Evolutionary conservation across 2,888 invertebrate species (phyloP).

Genomic region (Bhutanitis thaidina): DNA sequence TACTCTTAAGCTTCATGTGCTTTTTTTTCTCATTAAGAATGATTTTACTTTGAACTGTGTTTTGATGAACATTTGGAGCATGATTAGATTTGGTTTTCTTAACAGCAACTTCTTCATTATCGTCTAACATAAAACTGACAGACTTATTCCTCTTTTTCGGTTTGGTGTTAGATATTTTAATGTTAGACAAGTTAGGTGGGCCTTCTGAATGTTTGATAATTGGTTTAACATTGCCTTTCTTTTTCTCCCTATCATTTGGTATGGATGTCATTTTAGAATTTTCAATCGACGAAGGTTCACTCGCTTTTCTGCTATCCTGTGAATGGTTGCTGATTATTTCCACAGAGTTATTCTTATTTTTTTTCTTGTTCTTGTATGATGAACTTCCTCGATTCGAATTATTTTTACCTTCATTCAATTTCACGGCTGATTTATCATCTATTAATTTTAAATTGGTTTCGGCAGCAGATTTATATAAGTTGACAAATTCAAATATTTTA

Average conservation of each 20-base stretch:
- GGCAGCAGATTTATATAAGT: constrained; percentile 48
- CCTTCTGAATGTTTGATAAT: constrained; percentile 48
- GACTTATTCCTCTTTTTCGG: constrained; percentile 66
- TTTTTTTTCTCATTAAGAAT: constrained; percentile 22
- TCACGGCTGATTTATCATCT: constrained; percentile 26
- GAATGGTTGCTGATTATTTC: constrained; percentile 30
- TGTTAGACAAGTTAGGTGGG: constrained; percentile 29
- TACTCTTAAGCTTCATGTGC: constrained; percentile 21
- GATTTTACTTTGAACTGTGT: constrained; percentile 13
- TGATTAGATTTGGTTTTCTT: constrained; percentile 60
- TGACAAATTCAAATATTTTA: constrained; percentile 50
- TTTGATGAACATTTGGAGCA: constrained; percentile 19
- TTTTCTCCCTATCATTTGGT: constrained; percentile 31
- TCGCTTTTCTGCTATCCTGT: constrained; percentile 8
- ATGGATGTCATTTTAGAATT: constrained; percentile 42
- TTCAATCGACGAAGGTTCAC: constrained; percentile 24
- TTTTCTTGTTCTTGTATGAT: constrained; percentile 40
- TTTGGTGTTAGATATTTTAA: constrained; percentile 30
- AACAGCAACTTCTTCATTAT: constrained; percentile 45
- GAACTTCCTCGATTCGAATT: constrained; percentile 34
- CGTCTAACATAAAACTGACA: constrained; percentile 64
- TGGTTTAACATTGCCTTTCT: constrained; percentile 41
- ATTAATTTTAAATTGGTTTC: constrained; percentile 39
- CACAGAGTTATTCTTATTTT: constrained; percentile 29
- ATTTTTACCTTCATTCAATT: constrained; percentile 26